Conservation (phyloP, 2,888 invertebrate genomes). For the Girardia tigrina region DNA sequence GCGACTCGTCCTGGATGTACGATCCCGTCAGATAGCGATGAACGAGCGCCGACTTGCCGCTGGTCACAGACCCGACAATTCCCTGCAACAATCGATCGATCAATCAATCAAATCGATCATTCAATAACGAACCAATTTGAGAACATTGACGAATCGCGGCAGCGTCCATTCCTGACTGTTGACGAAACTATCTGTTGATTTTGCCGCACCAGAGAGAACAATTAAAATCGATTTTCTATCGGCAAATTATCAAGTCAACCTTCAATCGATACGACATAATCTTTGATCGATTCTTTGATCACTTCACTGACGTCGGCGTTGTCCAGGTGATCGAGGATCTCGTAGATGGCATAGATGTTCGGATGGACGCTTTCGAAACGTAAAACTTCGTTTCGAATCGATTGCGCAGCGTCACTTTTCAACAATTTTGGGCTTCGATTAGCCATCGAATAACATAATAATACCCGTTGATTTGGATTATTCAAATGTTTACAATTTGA, state of each 20-base stretch:
- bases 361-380: slow-evolving; percentile 97
- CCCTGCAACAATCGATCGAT: slow-evolving; percentile 53
- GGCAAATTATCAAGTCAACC: slow-evolving; percentile 56
- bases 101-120: neutral
- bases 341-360: slow-evolving; percentile 93
- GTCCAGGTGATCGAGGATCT: slow-evolving; percentile 74
- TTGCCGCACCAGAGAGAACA: too few species aligned
- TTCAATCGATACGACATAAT: slow-evolving; percentile 96
- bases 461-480: neutral
- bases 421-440: slow-evolving; percentile 3
- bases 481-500: neutral
- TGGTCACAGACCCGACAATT: slow-evolving; percentile 79
- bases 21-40: slow-evolving; percentile 93
- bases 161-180: slow-evolving; percentile 99
- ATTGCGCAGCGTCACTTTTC: neutral
- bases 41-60: slow-evolving; percentile 90
- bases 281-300: slow-evolving; percentile 85
- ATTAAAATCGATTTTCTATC: neutral
- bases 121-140: slow-evolving; percentile 58
- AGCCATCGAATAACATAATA: neutral
- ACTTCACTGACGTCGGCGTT: slow-evolving; percentile 64
- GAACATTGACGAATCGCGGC: slow-evolving; percentile 77
- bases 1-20: slow-evolving; percentile 93
- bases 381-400: slow-evolving; percentile 64
- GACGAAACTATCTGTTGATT: slow-evolving; percentile 97